Conservation (phyloP, 1,140 invertebrate genomes). For the Dysdera silvatica region DNA sequence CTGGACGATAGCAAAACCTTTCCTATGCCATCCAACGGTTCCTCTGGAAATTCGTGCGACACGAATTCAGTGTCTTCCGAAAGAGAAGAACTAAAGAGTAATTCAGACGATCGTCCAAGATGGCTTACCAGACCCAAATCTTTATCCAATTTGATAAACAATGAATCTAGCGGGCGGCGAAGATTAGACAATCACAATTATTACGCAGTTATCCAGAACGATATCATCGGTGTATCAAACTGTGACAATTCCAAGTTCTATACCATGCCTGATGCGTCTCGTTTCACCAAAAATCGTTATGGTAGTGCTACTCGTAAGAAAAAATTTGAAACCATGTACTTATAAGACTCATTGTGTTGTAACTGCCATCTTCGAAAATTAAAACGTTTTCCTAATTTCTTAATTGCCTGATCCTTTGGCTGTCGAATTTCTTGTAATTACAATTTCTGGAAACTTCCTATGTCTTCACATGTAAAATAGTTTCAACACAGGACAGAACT, state of each 20-base stretch:
- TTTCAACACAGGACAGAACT: no score
- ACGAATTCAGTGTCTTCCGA: not conserved
- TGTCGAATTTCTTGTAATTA: no score
- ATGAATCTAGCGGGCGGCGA: slow-evolving; percentile 10
- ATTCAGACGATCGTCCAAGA: not conserved
- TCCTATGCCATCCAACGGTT: slow-evolving; percentile 60
- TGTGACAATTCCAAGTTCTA: slow-evolving; percentile 20
- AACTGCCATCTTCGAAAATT: no score
- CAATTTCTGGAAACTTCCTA: no score
- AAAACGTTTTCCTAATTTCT: no score
- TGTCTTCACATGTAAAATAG: no score
- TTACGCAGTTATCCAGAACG: slow-evolving; percentile 22
- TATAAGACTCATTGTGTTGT: no score
- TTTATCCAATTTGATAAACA: slow-evolving; percentile 56
- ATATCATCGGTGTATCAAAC: slow-evolving; percentile 20
- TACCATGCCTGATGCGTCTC: slow-evolving; percentile 19
- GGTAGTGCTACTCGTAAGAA: slow-evolving; percentile 8
- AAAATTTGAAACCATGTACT: slow-evolving; percentile 22
- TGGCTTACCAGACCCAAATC: slow-evolving; percentile 57
- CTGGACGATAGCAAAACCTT: slow-evolving; percentile 62
- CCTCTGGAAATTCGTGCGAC: slow-evolving; percentile 1
- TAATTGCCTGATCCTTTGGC: no score
- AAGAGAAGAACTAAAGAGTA: slow-evolving; percentile 1
- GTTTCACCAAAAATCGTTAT: slow-evolving; percentile 15
- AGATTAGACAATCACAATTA: slow-evolving; percentile 24